Evolutionary conservation across 2,888 invertebrate species (phyloP).

Genomic region (Hypselothyrea guttata): DNA sequence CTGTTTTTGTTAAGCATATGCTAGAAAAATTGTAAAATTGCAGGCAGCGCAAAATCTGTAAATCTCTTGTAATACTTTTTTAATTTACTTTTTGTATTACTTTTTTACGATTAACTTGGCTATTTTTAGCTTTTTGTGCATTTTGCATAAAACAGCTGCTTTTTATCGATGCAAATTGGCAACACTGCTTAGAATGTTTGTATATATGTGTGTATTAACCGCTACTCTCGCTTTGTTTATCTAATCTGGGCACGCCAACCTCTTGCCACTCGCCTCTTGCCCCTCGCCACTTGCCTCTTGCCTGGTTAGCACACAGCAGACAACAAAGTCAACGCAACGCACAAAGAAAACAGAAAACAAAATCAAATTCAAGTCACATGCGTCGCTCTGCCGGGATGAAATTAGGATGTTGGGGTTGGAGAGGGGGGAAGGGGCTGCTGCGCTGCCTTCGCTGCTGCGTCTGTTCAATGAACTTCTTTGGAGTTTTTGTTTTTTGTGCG

Average conservation of each 20-base stretch:
- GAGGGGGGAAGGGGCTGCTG: too few species aligned
- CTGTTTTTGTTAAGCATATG: too few species aligned
- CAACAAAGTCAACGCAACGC: conserved; percentile 43
- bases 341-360: conserved; percentile 30
- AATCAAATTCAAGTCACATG: conserved; percentile 44
- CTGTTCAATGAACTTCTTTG: conserved; percentile 58
- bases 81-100: too few species aligned
- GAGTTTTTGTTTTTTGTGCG: conserved; percentile 14
- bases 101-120: too few species aligned
- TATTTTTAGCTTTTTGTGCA: too few species aligned
- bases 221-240: conserved; percentile 15
- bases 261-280: too few species aligned
- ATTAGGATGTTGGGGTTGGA: too few species aligned
- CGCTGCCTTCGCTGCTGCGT: conserved; percentile 37
- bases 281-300: neutral
- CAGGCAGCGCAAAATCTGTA: too few species aligned
- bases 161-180: too few species aligned
- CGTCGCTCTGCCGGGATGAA: conserved; percentile 33
- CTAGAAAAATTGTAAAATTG: too few species aligned
- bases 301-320: conserved; percentile 39
- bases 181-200: neutral
- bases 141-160: too few species aligned
- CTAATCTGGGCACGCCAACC: conserved; percentile 24
- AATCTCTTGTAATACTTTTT: too few species aligned
- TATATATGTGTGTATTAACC: neutral